Conservation (phyloP, 1,140 invertebrate genomes). For the Trichonephila clavata region DNA sequence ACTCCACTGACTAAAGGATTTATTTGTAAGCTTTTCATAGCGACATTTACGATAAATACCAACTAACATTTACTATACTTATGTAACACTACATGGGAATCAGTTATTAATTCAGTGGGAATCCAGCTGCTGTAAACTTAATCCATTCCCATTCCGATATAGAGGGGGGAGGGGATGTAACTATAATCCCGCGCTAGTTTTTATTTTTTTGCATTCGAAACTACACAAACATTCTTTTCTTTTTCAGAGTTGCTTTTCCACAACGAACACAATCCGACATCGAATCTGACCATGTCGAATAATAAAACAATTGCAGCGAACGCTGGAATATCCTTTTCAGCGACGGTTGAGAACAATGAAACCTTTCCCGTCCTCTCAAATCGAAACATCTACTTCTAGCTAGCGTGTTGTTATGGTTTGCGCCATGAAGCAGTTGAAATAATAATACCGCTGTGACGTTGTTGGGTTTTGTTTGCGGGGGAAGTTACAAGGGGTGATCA, state of each 20-base stretch:
- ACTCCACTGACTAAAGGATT: too few relatives aligned
- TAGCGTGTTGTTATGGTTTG: constrained; percentile 5
- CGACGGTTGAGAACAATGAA: neutral
- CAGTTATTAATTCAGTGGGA: neutral
- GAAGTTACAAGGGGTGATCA: constrained; percentile 3
- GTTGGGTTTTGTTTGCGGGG: neutral
- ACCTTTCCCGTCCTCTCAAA: neutral
- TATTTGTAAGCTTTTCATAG: too few relatives aligned
- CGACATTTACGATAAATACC: neutral
- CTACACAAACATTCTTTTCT: constrained; percentile 8
- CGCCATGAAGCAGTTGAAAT: neutral
- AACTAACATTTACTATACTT: neutral
- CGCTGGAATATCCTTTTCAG: neutral
- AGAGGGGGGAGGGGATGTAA: too few relatives aligned
- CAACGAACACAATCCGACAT: neutral
- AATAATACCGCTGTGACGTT: neutral
- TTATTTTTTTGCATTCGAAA: neutral
- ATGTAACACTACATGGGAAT: neutral
- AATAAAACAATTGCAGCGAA: neutral
- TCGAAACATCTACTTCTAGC: neutral
- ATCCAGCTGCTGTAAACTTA: neutral
- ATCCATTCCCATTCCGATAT: neutral
- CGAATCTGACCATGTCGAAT: constrained; percentile 7
- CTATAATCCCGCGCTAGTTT: constrained; percentile 1
- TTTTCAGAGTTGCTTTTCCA: neutral